These are phyloP conservation scores for Smittia sp. DNA, from an alignment of 2,888 invertebrate species.

Conservation along the genomic window DNA sequence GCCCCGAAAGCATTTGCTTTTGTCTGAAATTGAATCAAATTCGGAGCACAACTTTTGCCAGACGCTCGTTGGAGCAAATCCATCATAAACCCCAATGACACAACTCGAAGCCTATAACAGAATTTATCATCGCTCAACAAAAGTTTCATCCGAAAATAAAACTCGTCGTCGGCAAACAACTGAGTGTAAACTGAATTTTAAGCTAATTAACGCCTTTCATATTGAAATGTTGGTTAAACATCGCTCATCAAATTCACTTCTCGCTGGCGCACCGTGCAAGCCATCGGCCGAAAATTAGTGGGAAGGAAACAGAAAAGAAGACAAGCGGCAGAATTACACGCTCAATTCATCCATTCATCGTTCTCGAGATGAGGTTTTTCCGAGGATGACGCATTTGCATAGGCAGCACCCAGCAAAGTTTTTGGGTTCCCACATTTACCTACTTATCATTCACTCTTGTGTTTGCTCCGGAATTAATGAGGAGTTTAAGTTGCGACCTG, in stretches of 20 bases:
- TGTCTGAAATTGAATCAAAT: no score
- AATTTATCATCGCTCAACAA: neutral
- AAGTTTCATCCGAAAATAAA: neutral
- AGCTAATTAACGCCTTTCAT: slow-evolving; percentile 41
- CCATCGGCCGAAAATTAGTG: no score
- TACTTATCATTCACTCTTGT: slow-evolving; percentile 30
- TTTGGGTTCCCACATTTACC: slow-evolving; percentile 30
- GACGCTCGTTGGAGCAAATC: no score
- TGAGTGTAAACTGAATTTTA: slow-evolving; percentile 37
- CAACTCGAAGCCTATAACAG: no score
- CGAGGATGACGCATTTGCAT: neutral
- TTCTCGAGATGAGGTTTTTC: neutral
- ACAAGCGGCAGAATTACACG: slow-evolving; percentile 10
- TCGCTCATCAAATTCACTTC: slow-evolving; percentile 14
- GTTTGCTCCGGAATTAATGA: slow-evolving; percentile 26
- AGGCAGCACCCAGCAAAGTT: neutral
- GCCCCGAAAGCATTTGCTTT: no score
- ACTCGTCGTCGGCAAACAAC: neutral
- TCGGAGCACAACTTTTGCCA: no score
- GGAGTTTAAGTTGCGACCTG: neutral
- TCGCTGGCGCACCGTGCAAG: neutral
- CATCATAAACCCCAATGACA: no score
- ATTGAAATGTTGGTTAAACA: slow-evolving; percentile 37
- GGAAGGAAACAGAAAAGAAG: neutral
- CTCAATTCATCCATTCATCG: slow-evolving; percentile 19